Percentiles rank a stretch among this genome's conserved stretches.
Evolutionary conservation across 2,113 vertebrate species (phyloP).

Genomic region (Xiphias gladius): DNA sequence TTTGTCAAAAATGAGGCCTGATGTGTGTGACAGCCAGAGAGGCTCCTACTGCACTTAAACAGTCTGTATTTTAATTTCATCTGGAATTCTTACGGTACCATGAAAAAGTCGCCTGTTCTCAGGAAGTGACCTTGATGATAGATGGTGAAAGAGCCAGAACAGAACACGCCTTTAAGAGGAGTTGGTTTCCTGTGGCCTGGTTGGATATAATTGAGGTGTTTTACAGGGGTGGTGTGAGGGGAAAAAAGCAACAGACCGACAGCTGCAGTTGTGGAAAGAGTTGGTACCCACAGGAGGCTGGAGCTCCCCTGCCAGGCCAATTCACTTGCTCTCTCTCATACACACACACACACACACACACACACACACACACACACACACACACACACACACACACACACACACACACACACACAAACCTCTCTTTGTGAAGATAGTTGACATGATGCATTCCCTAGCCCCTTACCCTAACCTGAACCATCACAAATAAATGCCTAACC

Average conservation of each 20-base stretch:
- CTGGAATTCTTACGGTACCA: conserved; percentile 49
- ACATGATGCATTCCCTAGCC: too few relatives aligned
- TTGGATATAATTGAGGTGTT: conserved; percentile 36
- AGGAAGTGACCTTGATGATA: conserved; percentile 65
- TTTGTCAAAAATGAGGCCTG: conserved; percentile 11
- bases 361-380: too few relatives aligned
- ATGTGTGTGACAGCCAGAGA: conserved; percentile 20
- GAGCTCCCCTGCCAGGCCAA: conserved; percentile 49
- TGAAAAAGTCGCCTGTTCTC: conserved; percentile 70
- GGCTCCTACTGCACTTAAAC: conserved; percentile 8
- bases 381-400: background rate
- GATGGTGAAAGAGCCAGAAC: conserved; percentile 34
- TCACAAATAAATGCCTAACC: too few relatives aligned
- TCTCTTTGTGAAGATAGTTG: too few relatives aligned
- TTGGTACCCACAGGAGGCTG: conserved; percentile 3
- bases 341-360: background rate
- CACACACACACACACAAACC: too few relatives aligned
- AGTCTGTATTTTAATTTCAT: conserved; percentile 58
- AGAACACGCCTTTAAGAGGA: conserved; percentile 38
- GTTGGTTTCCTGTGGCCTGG: conserved; percentile 58
- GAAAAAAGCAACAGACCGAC: conserved; percentile 7
- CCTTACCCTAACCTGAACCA: too few relatives aligned
- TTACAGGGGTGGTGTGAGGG: conserved; percentile 15
- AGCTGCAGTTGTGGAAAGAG: background rate
- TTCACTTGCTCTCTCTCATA: too few relatives aligned